Conservation (phyloP, 2,113 vertebrate species). For the Sapayoa aenigma region DNA sequence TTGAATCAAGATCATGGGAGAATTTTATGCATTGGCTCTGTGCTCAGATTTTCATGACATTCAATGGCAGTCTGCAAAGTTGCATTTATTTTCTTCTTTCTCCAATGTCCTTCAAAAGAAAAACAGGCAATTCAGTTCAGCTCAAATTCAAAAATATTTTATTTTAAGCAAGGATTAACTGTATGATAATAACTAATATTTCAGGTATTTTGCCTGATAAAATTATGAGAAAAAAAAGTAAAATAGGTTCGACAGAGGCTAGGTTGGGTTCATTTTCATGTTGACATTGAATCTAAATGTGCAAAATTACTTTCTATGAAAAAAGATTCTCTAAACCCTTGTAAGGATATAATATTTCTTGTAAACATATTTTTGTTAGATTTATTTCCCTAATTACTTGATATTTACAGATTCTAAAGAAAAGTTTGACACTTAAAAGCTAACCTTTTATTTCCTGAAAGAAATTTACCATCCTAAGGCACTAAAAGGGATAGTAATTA, state of each 20-base stretch:
- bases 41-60: rapidly evolving
- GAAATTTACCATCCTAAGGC: background rate
- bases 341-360: background rate
- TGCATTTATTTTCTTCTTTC: background rate
- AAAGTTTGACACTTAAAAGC: background rate
- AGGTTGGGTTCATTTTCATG: background rate
- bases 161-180: background rate
- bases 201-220: background rate
- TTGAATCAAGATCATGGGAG: background rate
- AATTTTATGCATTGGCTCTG: background rate
- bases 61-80: background rate
- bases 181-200: background rate
- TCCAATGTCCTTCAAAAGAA: background rate
- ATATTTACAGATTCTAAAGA: background rate
- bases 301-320: background rate
- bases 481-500: background rate
- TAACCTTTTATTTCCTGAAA: background rate
- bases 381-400: background rate
- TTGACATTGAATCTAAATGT: background rate
- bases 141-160: background rate
- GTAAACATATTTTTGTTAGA: background rate
- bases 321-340: background rate
- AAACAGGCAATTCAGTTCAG: rapidly evolving
- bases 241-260: background rate
- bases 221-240: background rate